Percentiles rank a stretch among this genome's conserved stretches.
Evolutionary conservation across 1,140 invertebrate species (phyloP).

Genomic region (Aphaenogaster rudis): DNA sequence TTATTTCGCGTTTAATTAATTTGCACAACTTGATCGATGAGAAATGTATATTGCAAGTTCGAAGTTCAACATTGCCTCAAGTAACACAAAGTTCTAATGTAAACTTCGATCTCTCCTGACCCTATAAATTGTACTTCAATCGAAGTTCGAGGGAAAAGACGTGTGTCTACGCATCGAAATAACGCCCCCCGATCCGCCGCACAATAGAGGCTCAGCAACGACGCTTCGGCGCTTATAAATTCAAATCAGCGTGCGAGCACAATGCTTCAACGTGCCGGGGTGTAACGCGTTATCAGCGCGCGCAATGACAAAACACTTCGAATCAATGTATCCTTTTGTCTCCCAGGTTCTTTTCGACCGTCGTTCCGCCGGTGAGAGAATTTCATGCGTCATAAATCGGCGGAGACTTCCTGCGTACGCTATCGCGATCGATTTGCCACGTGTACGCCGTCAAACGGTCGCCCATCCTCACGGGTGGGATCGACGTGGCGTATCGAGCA

Average conservation of each 20-base stretch:
- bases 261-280: slow-evolving; percentile 51
- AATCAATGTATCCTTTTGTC: slow-evolving; percentile 53
- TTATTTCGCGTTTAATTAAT: slow-evolving; percentile 6
- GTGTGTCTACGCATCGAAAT: neutral
- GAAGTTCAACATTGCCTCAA: neutral
- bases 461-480: slow-evolving; percentile 40
- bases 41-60: neutral
- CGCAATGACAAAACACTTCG: slow-evolving; percentile 58
- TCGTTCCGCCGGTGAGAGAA: neutral
- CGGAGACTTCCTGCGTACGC: slow-evolving; percentile 67
- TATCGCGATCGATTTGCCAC: slow-evolving; percentile 66
- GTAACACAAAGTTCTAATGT: neutral
- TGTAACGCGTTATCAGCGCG: slow-evolving; percentile 65
- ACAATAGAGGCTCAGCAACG: slow-evolving; percentile 52
- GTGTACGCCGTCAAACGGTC: slow-evolving; percentile 49
- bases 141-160: slow-evolving; percentile 1
- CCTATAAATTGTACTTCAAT: slow-evolving; percentile 27
- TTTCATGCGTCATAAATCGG: slow-evolving; percentile 69
- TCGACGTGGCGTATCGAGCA: slow-evolving; percentile 38
- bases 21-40: neutral
- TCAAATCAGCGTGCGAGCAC: slow-evolving; percentile 66
- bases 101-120: neutral
- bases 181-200: slow-evolving; percentile 28
- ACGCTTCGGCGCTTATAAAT: slow-evolving; percentile 69
- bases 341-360: slow-evolving; percentile 1